Percentiles rank a stretch among this genome's conserved stretches.
These are phyloP conservation scores for Bombyx mandarina DNA, from an alignment of 1,140 invertebrate species.

Conservation along the genomic window DNA sequence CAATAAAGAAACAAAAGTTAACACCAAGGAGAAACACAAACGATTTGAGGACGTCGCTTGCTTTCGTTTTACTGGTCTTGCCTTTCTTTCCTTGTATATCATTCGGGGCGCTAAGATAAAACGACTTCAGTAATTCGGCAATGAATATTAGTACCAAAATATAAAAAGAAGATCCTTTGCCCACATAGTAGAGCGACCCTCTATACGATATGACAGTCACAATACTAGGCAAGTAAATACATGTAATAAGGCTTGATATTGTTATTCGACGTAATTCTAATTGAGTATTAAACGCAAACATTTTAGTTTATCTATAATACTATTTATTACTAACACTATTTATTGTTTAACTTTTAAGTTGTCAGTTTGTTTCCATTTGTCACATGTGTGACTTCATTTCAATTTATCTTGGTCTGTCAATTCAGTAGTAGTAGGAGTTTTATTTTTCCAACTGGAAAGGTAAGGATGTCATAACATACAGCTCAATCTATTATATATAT, in stretches of 20 bases:
- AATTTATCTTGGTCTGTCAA: too few relatives aligned
- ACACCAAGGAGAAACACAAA: constrained; percentile 44
- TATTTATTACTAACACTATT: too few relatives aligned
- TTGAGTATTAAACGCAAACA: constrained; percentile 51
- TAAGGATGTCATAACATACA: too few relatives aligned
- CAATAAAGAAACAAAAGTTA: constrained; percentile 70
- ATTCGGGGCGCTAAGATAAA: constrained; percentile 42
- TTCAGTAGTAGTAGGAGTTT: too few relatives aligned
- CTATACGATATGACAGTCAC: constrained; percentile 57
- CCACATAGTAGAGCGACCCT: constrained; percentile 57
- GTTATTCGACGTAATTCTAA: constrained; percentile 48
- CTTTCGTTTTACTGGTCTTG: constrained; percentile 37
- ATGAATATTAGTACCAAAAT: constrained; percentile 51
- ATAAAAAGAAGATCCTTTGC: constrained; percentile 54
- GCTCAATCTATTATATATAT: too few relatives aligned
- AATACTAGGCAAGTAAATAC: constrained; percentile 61
- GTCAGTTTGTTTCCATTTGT: too few relatives aligned
- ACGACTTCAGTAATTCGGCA: constrained; percentile 52
- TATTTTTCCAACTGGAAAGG: too few relatives aligned
- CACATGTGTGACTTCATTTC: too few relatives aligned
- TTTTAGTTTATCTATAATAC: constrained; percentile 3
- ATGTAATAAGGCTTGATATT: constrained; percentile 51
- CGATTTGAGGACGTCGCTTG: constrained; percentile 42
- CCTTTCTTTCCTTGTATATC: constrained; percentile 37
- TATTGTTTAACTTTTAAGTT: too few relatives aligned